A percentile compares a stretch with the other conserved stretches of the same genome.
These are phyloP conservation scores for Rhinolophus sinicus DNA, from an alignment of 2,113 vertebrate genomes.

Conservation along the genomic window DNA sequence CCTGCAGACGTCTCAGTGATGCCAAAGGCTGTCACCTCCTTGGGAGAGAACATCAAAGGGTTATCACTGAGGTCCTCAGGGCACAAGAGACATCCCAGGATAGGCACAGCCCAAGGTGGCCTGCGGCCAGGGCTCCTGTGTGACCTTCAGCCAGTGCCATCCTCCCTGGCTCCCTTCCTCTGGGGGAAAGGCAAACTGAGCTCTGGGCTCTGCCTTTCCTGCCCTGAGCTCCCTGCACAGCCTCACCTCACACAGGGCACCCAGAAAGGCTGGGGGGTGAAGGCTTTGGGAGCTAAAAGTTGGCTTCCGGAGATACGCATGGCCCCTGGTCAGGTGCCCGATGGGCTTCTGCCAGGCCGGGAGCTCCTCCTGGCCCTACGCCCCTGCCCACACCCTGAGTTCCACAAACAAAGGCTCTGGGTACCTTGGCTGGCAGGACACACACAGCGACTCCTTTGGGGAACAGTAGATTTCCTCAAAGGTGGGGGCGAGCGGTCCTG, in stretches of 20 bases:
- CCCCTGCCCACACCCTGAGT: background rate
- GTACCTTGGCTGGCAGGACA: background rate
- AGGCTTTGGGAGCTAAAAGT: background rate
- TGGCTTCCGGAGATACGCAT: background rate
- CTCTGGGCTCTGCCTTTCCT: background rate
- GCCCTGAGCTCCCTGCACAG: background rate
- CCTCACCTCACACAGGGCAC: background rate
- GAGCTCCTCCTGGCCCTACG: background rate
- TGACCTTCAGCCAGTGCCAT: background rate
- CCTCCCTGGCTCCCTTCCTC: background rate
- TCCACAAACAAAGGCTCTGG: conserved; percentile 31
- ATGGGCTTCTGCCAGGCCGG: fast-evolving
- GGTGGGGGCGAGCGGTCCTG: background rate
- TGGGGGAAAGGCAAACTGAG: fast-evolving
- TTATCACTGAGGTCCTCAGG: background rate
- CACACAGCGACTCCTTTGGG: background rate
- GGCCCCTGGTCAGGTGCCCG: background rate
- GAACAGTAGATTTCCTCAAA: conserved; percentile 56
- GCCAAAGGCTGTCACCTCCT: background rate
- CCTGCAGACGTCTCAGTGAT: background rate
- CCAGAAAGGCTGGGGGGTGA: background rate
- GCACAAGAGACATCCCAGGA: background rate
- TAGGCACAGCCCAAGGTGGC: background rate
- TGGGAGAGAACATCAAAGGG: background rate
- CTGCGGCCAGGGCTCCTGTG: background rate